Evolutionary conservation across 2,888 invertebrate species (phyloP).

Genomic region (Hemicrepidius hirtus): DNA sequence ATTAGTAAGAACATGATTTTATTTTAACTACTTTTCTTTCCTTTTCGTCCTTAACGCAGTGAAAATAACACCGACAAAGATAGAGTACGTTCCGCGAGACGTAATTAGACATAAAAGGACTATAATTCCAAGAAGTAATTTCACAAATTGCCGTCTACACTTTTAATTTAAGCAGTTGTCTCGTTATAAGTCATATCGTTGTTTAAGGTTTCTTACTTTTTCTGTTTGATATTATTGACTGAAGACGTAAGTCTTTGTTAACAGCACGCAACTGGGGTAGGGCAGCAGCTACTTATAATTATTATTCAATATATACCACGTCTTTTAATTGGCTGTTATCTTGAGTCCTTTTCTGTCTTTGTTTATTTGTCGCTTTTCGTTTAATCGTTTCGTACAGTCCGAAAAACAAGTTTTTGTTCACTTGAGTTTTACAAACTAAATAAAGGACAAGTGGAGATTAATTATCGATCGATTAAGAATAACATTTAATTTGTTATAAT

Average conservation of each 20-base stretch:
- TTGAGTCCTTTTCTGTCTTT: slow-evolving; percentile 57
- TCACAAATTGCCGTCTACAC: slow-evolving; percentile 72
- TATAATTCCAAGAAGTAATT: slow-evolving; percentile 71
- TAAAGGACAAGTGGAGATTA: slow-evolving; percentile 45
- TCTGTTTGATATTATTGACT: slow-evolving; percentile 26
- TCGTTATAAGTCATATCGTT: neutral
- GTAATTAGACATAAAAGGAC: slow-evolving; percentile 56
- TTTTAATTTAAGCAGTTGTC: slow-evolving; percentile 65
- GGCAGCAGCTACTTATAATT: slow-evolving; percentile 70
- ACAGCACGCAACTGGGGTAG: slow-evolving; percentile 54
- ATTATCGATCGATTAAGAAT: slow-evolving; percentile 23
- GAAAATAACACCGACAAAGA: slow-evolving; percentile 35
- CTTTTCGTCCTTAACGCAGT: slow-evolving; percentile 32
- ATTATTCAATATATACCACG: slow-evolving; percentile 73
- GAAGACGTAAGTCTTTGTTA: slow-evolving; percentile 54
- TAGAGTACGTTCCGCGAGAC: slow-evolving; percentile 47
- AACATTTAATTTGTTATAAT: too few species aligned
- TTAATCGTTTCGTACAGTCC: slow-evolving; percentile 47
- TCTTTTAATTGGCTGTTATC: slow-evolving; percentile 73
- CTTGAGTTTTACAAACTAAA: slow-evolving; percentile 34
- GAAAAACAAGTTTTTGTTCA: slow-evolving; percentile 51
- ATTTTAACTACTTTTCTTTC: slow-evolving; percentile 39
- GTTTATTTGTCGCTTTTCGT: slow-evolving; percentile 52
- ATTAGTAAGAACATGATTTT: slow-evolving; percentile 49
- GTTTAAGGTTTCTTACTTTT: slow-evolving; percentile 36